These are phyloP conservation scores for Heteromyza rotundicornis DNA, from an alignment of 2,888 invertebrate species.

Conservation along the genomic window DNA sequence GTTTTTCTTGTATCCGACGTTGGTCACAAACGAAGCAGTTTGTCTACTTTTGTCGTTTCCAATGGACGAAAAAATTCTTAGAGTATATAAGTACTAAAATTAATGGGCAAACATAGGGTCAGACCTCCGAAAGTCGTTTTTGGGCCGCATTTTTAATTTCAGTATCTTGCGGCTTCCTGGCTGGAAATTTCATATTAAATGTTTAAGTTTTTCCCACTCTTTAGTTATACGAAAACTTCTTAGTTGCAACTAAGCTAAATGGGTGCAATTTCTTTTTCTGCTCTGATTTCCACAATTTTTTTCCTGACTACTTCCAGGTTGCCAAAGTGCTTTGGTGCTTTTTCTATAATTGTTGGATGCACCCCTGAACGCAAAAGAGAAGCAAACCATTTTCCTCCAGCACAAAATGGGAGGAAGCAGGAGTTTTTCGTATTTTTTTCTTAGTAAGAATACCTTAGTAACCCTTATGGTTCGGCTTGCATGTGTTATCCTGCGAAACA, in stretches of 20 bases:
- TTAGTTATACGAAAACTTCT: too few relatives aligned
- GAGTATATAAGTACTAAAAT: too few relatives aligned
- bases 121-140: too few relatives aligned
- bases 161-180: too few relatives aligned
- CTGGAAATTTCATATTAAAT: too few relatives aligned
- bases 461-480: not conserved
- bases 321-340: constrained; percentile 16
- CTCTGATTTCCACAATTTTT: constrained; percentile 16
- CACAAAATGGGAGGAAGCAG: not conserved
- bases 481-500: constrained; percentile 2
- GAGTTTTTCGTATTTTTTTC: constrained; percentile 13
- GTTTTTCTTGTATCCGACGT: too few relatives aligned
- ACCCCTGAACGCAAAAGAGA: not conserved
- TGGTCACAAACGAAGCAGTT: too few relatives aligned
- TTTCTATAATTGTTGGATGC: constrained; percentile 21
- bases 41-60: too few relatives aligned
- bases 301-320: constrained; percentile 9
- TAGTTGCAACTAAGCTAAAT: not conserved
- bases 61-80: too few relatives aligned
- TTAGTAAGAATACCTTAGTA: constrained; percentile 3
- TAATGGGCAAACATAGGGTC: too few relatives aligned
- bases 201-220: too few relatives aligned
- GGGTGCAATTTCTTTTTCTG: constrained; percentile 12
- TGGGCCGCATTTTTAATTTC: too few relatives aligned
- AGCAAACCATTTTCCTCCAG: not conserved